phyloP scores from a whole-genome alignment of 1,140 invertebrate species.

The Aphelenchoides besseyi region DNA sequence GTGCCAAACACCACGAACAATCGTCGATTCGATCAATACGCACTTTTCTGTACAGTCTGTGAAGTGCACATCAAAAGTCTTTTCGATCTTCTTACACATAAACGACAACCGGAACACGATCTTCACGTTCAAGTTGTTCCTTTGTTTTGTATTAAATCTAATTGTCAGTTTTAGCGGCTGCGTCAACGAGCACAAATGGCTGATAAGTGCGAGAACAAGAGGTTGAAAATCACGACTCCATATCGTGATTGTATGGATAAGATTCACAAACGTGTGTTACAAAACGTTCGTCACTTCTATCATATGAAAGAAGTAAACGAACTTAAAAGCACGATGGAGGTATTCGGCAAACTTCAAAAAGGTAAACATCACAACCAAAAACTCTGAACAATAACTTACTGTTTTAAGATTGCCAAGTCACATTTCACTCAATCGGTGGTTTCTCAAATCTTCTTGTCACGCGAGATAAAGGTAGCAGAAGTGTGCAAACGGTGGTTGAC shows the following conservation, averaged over 20 bases:
- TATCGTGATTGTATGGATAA: not conserved
- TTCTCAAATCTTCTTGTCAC: not conserved
- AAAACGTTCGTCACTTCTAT: not conserved
- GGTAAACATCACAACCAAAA: too few species aligned
- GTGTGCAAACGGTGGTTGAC: not conserved
- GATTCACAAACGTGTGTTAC: not conserved
- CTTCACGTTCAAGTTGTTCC: not conserved
- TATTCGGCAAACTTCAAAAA: not conserved
- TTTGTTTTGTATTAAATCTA: not conserved
- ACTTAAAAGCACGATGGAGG: not conserved
- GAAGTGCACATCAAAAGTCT: not conserved
- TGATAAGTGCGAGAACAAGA: not conserved
- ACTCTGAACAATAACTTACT: too few species aligned
- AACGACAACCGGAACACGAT: not conserved
- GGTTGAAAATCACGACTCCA: not conserved
- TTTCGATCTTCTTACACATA: not conserved
- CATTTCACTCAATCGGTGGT: not conserved
- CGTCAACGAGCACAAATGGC: not conserved
- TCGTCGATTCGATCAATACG: not conserved
- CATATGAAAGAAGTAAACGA: not conserved
- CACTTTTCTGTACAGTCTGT: not conserved
- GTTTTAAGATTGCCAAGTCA: not conserved
- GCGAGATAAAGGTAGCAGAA: not conserved
- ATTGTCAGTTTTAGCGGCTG: not conserved
- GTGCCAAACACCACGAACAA: not conserved